Base-by-base conservation (phyloP, 2,888 invertebrate genomes). In the Aspidiotus rigidus region DNA sequence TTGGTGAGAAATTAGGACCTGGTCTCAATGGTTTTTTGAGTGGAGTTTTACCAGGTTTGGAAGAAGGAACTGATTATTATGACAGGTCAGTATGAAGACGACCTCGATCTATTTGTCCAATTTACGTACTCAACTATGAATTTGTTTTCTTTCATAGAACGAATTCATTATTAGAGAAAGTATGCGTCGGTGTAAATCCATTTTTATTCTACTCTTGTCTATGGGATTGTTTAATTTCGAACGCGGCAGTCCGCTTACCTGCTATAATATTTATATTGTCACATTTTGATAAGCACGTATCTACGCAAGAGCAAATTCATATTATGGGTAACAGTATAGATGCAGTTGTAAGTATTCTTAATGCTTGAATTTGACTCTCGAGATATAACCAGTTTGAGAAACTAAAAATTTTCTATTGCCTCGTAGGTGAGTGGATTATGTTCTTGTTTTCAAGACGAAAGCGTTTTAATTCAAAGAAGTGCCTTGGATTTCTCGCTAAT, bases 21-120 rank as follows among this genome's bases (percentile, higher is more conserved):
- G 90, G 90, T 0, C 79, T 94, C 44, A 88, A 89, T 77, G 94
- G 94, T 1, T 88, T 94, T 76, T 79, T 95, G n/a, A 85, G 90
- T 74, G 93, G 91, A 10, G 85, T 93, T 61, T 79, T 94, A 71
- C 89, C 91, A n/a, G 93, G 93, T 11, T 82, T 92, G 71, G 92
- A 93, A 77, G 88, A 89, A 76, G 90, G 90, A 11, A 85, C 90
- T 39, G 91, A 92, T 78, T 87, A 88, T 77, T 89, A 86, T 78
- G 88, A 90, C 71, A 83, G 86, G 89, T 75, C 64, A 56, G 64
- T 7, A 56, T 2, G 56, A 56, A 56, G 13, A 15, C 13, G 56
- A 13, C 56, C 10, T 56, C 16, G 17, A 15, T 56, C 56, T n/a
- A 13, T 49, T 49, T 3, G 11, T n/a, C 49, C 11, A 49, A 49